A percentile compares a stretch with the other conserved stretches of the same genome.
Evolutionary conservation across 1,140 invertebrate species (phyloP).

Genomic region (Nylanderia fulva): DNA sequence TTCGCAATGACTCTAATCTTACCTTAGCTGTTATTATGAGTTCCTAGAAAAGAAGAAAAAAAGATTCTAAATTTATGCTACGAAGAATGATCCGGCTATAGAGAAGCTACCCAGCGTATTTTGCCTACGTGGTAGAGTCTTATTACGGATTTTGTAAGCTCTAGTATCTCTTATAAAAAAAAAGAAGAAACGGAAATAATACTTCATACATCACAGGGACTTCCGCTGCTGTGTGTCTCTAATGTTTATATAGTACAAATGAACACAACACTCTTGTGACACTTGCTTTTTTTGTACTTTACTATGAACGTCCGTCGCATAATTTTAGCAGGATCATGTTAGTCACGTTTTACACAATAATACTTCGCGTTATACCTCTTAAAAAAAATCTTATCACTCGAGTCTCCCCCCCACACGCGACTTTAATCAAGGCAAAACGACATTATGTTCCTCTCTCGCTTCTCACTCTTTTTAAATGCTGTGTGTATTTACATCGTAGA

Average conservation of each 20-base stretch:
- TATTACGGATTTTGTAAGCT: conserved; percentile 20
- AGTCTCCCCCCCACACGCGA: neutral
- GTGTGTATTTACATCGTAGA: conserved; percentile 42
- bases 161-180: conserved; percentile 4
- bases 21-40: conserved; percentile 13
- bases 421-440: neutral
- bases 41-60: conserved; percentile 2
- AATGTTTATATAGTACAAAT: conserved; percentile 69
- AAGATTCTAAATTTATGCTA: conserved; percentile 17
- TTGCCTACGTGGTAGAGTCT: conserved; percentile 11
- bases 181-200: neutral
- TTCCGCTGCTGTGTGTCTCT: conserved; percentile 56
- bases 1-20: conserved; percentile 12
- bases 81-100: conserved; percentile 5
- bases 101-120: neutral
- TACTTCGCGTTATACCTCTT: conserved; percentile 4
- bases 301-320: conserved; percentile 47
- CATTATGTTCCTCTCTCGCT: conserved; percentile 40
- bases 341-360: conserved; percentile 52
- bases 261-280: conserved; percentile 51
- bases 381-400: conserved; percentile 40
- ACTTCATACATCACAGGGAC: conserved; percentile 23
- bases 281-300: conserved; percentile 61
- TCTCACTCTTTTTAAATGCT: conserved; percentile 22
- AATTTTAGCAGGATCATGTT: conserved; percentile 60